Evolutionary conservation across 1,140 invertebrate species (phyloP).

Genomic region (Drosophila azteca): DNA sequence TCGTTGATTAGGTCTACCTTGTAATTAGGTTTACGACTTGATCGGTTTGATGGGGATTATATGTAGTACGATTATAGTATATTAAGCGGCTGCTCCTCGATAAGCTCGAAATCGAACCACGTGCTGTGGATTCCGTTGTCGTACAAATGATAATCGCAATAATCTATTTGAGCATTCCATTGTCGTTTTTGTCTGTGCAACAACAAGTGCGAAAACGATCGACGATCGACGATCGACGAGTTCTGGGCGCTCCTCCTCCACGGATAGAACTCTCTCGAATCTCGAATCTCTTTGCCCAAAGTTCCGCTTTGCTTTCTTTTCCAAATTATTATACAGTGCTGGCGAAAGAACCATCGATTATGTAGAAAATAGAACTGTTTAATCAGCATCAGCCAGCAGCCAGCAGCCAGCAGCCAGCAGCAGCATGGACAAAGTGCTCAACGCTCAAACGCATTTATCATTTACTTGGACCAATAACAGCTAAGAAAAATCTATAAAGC

Average conservation of each 20-base stretch:
- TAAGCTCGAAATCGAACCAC: constrained; percentile 17
- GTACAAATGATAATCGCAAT: too few relatives aligned
- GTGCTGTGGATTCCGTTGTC: constrained; percentile 16
- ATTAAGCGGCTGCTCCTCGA: background rate
- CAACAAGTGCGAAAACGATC: constrained; percentile 16
- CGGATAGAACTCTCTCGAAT: background rate
- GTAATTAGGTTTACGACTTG: too few relatives aligned
- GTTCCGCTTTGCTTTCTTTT: constrained; percentile 16
- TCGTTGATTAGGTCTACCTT: too few relatives aligned
- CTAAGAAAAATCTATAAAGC: too few relatives aligned
- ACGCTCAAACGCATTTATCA: constrained; percentile 19
- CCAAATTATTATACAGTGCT: background rate
- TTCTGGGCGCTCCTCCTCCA: background rate
- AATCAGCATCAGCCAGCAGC: constrained; percentile 6
- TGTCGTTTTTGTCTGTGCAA: background rate
- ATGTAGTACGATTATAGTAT: too few relatives aligned
- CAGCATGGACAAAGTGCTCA: constrained; percentile 1
- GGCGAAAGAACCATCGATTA: too few relatives aligned
- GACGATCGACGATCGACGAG: background rate
- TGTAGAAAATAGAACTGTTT: constrained; percentile 6
- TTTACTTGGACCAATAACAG: constrained; percentile 17
- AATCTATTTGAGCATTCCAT: constrained; percentile 13
- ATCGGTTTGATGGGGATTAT: too few relatives aligned
- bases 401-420: background rate
- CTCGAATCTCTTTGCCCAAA: background rate